phyloP scores from a whole-genome alignment of 1,140 invertebrate species.

The Periplaneta americana region DNA sequence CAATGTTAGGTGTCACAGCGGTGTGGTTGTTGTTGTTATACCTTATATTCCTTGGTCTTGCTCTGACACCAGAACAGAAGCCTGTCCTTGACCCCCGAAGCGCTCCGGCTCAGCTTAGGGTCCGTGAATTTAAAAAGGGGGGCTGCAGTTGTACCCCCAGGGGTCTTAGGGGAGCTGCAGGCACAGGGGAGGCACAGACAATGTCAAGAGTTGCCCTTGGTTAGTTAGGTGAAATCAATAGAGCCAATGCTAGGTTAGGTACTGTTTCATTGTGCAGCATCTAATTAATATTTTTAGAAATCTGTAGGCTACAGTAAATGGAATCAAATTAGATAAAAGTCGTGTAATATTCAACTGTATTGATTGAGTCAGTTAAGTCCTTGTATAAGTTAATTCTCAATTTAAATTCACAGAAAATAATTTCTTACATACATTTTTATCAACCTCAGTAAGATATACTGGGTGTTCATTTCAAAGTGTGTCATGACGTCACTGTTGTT shows the following conservation, averaged over 20 bases:
- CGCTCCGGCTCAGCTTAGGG: conserved; percentile 76
- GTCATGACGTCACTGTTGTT: too few species aligned
- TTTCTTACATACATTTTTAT: too few species aligned
- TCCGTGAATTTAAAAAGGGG: conserved; percentile 82
- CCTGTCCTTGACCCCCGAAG: conserved; percentile 91
- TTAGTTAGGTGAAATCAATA: conserved; percentile 7
- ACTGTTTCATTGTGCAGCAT: too few species aligned
- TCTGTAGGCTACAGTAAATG: too few species aligned
- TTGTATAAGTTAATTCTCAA: too few species aligned
- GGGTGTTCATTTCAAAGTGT: too few species aligned
- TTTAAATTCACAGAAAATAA: too few species aligned
- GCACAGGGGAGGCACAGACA: conserved; percentile 12
- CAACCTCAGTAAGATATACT: too few species aligned
- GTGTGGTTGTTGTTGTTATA: conserved; percentile 38
- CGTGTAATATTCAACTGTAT: too few species aligned
- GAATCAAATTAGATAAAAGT: too few species aligned
- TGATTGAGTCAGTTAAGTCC: too few species aligned
- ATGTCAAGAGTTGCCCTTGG: conserved; percentile 16
- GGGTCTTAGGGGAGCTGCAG: conserved; percentile 55
- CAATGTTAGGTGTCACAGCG: neutral
- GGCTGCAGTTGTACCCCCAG: conserved; percentile 42
- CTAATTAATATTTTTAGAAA: too few species aligned
- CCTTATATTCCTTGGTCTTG: conserved; percentile 94
- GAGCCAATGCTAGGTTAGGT: neutral
- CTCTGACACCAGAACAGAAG: conserved; percentile 92